Evolutionary conservation across 2,888 invertebrate genomes (phyloP), one percentile per base, ranked within the genome.

Genomic region (Steinernema hermaphroditum): DNA sequence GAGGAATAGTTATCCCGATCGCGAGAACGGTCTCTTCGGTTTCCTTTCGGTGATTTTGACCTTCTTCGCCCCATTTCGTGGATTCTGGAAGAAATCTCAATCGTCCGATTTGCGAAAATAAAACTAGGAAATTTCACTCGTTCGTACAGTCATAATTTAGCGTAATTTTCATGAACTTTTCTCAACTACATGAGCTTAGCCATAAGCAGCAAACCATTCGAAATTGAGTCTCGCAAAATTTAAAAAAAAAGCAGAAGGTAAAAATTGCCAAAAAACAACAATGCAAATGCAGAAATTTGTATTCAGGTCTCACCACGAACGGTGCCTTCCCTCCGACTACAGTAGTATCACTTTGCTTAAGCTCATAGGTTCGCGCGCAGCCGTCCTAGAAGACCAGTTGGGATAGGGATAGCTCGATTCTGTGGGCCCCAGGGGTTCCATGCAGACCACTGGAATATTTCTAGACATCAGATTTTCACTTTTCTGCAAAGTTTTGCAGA

Each of bases 301-400:
- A 32, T 62, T 14, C 16, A 14, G 62, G 62, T 62, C 62, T 34
- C 62, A 32, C 8, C 62, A 34, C 62, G 62, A 62, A 2, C 16
- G 6, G 2, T 16, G 62, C 29, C 62, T 34, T 62, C 62, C 62
- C 29, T 62, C 62, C 62, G 14, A 32, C 46, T 62, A 62, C 62
- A 62, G 62, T 62, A 62, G 9, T 62, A 16, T 14, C 32, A 8
- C 27, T 32, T 46, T 32, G 62, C 62, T 62, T 62, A 62, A 62
- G 29, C 62, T 62, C 62, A 34, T 62, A 62, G 62, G 62, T 62
- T 62, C 62, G 62, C 62, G 62, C 62, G 32, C 32, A 32, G 6
- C 12, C 6, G 62, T 34, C 62, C 62, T 62, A 62, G 62, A n/a
- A n/a, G n/a, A 62, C 32, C 62, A 46, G 46, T 46, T 46, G 46